These are phyloP conservation scores for Mimumesa dahlbomi DNA, from an alignment of 2,888 invertebrate species.

Conservation along the genomic window DNA sequence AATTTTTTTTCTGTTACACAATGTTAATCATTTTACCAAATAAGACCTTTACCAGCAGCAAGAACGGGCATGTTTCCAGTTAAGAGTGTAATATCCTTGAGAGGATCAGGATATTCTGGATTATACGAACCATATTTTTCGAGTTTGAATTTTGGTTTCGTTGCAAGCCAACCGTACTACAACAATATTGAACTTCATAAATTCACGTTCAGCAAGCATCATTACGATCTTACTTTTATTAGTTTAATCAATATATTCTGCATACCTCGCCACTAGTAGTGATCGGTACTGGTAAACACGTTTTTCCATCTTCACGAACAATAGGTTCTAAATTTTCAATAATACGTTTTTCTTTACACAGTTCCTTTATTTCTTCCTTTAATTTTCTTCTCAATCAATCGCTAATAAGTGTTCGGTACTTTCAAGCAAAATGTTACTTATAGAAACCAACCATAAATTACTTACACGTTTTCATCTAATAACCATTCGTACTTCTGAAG, in stretches of 20 bases:
- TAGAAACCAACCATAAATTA: constrained; percentile 1
- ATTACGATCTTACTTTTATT: too few species aligned
- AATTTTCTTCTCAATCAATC: constrained; percentile 53
- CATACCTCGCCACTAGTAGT: constrained; percentile 62
- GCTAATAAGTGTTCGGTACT: background rate
- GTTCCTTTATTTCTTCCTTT: constrained; percentile 50
- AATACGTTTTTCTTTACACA: constrained; percentile 57
- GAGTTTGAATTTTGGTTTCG: constrained; percentile 68
- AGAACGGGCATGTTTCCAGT: constrained; percentile 64
- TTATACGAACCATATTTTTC: constrained; percentile 69
- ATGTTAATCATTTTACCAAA: too few species aligned
- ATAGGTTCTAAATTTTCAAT: constrained; percentile 5
- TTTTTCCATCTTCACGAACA: constrained; percentile 51
- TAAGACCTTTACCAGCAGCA: constrained; percentile 65
- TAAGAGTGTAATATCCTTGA: constrained; percentile 58
- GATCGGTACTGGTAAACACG: constrained; percentile 63
- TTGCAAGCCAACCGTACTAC: constrained; percentile 71
- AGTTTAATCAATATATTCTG: constrained; percentile 5
- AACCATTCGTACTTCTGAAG: constrained; percentile 67
- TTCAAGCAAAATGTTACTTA: background rate
- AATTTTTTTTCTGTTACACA: too few species aligned
- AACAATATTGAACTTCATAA: background rate
- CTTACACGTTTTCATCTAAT: constrained; percentile 69
- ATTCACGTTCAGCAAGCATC: too few species aligned
- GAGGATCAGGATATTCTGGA: constrained; percentile 63